Conservation (phyloP, 2,797 vertebrate genomes). For the Myotis vivesi region DNA sequence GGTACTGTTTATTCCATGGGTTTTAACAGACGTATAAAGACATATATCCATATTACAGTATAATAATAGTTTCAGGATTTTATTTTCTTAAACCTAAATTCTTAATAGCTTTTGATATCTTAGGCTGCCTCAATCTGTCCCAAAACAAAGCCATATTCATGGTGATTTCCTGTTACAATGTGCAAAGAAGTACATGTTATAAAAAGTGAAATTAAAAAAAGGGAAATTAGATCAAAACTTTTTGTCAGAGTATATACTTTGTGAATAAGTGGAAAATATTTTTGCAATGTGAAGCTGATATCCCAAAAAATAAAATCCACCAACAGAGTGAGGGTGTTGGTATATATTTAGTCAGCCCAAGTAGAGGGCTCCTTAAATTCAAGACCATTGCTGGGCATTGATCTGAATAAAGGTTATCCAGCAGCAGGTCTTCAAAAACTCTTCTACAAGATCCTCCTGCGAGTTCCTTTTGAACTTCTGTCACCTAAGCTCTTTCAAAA, state of each 20-base stretch:
- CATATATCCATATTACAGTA: not conserved
- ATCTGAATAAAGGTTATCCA: not conserved
- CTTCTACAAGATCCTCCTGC: not conserved
- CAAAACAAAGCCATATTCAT: not conserved
- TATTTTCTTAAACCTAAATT: slow-evolving; percentile 28
- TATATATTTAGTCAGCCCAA: not conserved
- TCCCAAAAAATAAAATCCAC: not conserved
- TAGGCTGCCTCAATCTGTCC: not conserved
- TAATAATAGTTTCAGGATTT: not conserved
- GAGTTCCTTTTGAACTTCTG: not conserved
- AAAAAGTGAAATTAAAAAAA: not conserved
- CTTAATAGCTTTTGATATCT: not conserved
- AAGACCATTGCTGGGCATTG: not conserved
- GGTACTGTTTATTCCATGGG: not conserved
- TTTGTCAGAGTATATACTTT: not conserved
- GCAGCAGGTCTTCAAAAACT: not conserved
- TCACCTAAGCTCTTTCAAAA: slow-evolving; percentile 25
- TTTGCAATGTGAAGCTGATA: not conserved
- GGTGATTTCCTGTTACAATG: not conserved
- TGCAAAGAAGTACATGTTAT: not conserved
- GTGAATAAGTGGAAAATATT: not conserved
- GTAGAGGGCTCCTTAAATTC: not conserved
- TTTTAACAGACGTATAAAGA: slow-evolving; percentile 8
- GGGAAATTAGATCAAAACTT: not conserved
- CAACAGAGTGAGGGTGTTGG: not conserved